phyloP scores from a whole-genome alignment of 2,113 vertebrate genomes.

The Xiphias gladius region DNA sequence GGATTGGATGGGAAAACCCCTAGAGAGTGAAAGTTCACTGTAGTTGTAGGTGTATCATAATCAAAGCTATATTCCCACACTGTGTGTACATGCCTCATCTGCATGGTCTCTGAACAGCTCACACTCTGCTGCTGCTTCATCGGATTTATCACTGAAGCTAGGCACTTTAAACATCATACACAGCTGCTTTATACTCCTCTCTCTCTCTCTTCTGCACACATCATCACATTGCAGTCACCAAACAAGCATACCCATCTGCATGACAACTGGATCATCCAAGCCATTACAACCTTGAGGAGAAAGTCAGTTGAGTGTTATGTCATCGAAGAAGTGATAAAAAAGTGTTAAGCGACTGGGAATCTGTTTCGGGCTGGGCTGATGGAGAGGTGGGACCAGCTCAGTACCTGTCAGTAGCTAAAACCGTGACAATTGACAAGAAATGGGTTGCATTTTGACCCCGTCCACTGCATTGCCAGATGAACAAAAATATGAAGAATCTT shows the following conservation, averaged over 20 bases:
- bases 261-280: background rate
- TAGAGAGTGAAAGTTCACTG: background rate
- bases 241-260: constrained; percentile 16
- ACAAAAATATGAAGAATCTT: background rate
- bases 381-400: background rate
- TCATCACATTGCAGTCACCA: background rate
- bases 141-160: constrained; percentile 8
- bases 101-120: constrained; percentile 6
- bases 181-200: background rate
- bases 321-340: constrained; percentile 1
- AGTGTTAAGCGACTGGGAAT: background rate
- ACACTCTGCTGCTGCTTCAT: constrained; percentile 1
- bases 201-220: background rate
- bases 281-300: constrained; percentile 3
- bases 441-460: background rate
- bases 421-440: background rate
- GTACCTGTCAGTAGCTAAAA: background rate
- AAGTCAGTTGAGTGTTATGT: constrained; percentile 7
- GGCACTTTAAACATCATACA: constrained; percentile 21
- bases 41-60: constrained; percentile 11
- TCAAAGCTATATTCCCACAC: constrained; percentile 18
- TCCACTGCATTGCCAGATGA: background rate
- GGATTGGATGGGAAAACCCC: background rate
- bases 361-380: no score
- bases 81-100: constrained; percentile 31